Base-by-base conservation (phyloP, 2,888 invertebrate genomes). In the Maniola hyperantus region DNA sequence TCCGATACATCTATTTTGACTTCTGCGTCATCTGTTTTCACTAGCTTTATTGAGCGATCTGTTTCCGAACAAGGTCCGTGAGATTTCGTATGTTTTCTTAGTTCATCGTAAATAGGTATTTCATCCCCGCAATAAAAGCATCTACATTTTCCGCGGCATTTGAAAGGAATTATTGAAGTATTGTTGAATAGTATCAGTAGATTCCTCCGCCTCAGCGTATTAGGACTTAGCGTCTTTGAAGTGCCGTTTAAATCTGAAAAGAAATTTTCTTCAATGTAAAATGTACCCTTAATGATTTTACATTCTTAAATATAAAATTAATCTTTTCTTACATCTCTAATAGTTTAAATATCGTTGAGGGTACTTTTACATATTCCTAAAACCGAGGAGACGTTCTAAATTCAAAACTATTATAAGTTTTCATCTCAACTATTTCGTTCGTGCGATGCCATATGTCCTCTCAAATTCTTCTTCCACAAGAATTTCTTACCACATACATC, bases 391-490 rank as follows among this genome's bases (percentile, higher is more conserved):
- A 6, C 11, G 6, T 20, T 20, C 20, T 8, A 10, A 42, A 8
- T 39, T 39, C 6, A 36, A n/a, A 53, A n/a, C 20, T 20, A 10
- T 2, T 6, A 2, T 53, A 48, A n/a, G 15, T 39, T 18, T 42
- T 36, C 51, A 36, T 71, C 59, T 39, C 67, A 61, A 46, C 46
- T 66, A 57, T 59, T 65, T 20, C 71, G 67, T 36, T 70, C 70
- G 53, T 71, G 73, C 26, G 71, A 74, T 6, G 73, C 87, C 72
- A 92, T 84, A 72, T 94, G 94, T 0, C 88, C 88, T 34, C 88
- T 89, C 53, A 94, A 79, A 73, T 93, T 93, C 65, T 93, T 94
- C 71, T 92, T 92, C 72, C 93, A 92, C n/a, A 89, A 83, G 67
- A 93, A 91, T 73, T 89, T 89, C 65, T 91, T 92, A 0, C 91